Evolutionary conservation across 1,140 invertebrate species (phyloP).

Genomic region (Saccostrea cuccullata): DNA sequence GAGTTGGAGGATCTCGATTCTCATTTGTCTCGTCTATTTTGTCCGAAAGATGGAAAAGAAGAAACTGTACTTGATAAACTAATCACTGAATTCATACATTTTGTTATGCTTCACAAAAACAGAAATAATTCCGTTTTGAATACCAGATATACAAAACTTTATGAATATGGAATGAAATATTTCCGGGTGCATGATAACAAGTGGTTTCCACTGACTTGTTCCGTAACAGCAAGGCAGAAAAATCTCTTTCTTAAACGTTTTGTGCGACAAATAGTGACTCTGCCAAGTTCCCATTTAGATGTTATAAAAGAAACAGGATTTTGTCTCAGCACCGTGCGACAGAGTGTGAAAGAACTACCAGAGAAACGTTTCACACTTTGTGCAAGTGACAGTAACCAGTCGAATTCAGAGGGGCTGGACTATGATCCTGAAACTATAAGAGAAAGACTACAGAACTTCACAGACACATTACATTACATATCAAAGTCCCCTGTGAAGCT

Average conservation of each 20-base stretch:
- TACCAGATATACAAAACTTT: neutral
- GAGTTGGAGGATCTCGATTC: neutral
- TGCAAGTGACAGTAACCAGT: neutral
- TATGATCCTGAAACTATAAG: neutral
- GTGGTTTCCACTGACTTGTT: neutral
- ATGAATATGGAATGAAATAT: neutral
- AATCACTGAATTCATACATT: neutral
- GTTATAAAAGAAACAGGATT: neutral
- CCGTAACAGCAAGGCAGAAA: neutral
- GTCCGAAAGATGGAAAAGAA: neutral
- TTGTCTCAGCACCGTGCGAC: neutral
- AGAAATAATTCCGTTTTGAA: neutral
- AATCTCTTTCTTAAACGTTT: neutral
- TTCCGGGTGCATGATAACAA: neutral
- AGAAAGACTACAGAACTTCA: neutral
- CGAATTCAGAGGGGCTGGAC: neutral
- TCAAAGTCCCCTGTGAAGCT: neutral
- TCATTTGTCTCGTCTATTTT: neutral
- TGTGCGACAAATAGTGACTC: neutral
- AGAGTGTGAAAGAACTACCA: neutral
- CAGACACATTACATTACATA: neutral
- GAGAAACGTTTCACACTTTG: neutral
- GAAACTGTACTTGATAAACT: neutral
- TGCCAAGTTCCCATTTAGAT: neutral
- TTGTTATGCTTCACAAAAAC: neutral